Conservation (phyloP, 2,797 vertebrate genomes). For the Anas acuta region DNA sequence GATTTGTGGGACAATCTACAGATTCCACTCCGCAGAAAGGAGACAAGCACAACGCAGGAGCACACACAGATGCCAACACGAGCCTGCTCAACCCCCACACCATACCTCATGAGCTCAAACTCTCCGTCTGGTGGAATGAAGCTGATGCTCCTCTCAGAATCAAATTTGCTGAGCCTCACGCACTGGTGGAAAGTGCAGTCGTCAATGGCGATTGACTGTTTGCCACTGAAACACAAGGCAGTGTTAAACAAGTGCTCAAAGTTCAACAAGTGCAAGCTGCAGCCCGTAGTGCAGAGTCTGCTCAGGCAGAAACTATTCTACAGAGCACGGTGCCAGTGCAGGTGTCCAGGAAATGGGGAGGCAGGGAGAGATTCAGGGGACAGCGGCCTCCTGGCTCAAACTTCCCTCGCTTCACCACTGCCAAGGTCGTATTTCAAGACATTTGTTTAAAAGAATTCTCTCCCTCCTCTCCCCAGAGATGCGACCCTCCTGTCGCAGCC, state of each 20-base stretch:
- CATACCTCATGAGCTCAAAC: constrained; percentile 98
- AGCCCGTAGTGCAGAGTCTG: not conserved
- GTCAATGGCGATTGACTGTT: constrained; percentile 90
- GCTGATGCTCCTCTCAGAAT: constrained; percentile 99
- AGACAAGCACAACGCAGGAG: not conserved
- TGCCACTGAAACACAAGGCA: constrained; percentile 82
- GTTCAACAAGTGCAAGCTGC: not conserved
- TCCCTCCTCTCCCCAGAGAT: not conserved
- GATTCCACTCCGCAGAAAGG: not conserved
- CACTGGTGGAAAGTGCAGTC: constrained; percentile 87
- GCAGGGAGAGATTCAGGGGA: constrained; percentile 26
- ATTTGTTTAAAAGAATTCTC: not conserved
- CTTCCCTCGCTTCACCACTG: not conserved
- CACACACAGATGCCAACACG: not conserved
- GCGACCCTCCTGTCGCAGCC: not conserved
- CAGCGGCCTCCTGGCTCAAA: constrained; percentile 14
- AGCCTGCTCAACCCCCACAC: not conserved
- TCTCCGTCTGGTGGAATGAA: constrained; percentile 99
- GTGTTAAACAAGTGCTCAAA: not conserved
- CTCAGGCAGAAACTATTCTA: constrained; percentile 46
- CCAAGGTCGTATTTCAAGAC: not conserved
- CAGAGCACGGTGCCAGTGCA: not conserved
- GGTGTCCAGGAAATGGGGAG: constrained; percentile 23
- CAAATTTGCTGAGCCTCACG: constrained; percentile 94
- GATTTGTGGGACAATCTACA: not conserved